Percentiles rank a stretch among this genome's conserved stretches.
phyloP scores from a whole-genome alignment of 2,113 vertebrate species.

The Loxodonta africana region DNA sequence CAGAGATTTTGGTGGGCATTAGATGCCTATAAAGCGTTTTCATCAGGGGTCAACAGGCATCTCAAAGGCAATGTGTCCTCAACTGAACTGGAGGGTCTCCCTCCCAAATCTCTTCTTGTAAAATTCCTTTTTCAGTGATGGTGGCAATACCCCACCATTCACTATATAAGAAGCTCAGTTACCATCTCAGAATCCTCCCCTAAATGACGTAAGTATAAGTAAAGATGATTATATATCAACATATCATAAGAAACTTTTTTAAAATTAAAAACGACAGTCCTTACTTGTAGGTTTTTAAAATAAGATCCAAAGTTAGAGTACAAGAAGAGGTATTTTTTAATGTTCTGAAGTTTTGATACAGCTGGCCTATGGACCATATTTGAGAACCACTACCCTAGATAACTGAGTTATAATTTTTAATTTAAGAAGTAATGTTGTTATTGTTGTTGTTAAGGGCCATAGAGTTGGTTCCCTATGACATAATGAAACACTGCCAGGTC shows the following conservation, averaged over 20 bases:
- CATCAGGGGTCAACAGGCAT: not conserved
- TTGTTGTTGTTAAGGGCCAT: too few species aligned
- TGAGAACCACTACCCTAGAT: too few species aligned
- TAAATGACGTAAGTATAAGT: not conserved
- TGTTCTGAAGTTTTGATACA: not conserved
- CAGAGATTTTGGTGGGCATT: too few species aligned
- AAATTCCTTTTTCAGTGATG: not conserved
- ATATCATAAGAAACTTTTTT: not conserved
- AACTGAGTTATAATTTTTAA: too few species aligned
- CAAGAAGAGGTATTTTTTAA: not conserved
- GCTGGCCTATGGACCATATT: too few species aligned
- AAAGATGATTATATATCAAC: not conserved
- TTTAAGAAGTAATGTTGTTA: too few species aligned
- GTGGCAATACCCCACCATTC: fast-evolving
- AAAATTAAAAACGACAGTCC: not conserved
- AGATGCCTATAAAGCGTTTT: not conserved
- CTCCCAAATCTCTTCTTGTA: not conserved
- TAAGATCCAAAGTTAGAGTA: not conserved
- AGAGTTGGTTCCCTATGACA: too few species aligned
- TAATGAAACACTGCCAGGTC: too few species aligned
- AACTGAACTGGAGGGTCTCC: not conserved
- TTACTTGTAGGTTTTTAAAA: not conserved
- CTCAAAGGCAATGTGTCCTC: not conserved
- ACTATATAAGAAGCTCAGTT: not conserved
- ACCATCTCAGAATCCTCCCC: not conserved